Percentiles rank a stretch among this genome's conserved stretches.
Evolutionary conservation across 2,113 vertebrate genomes (phyloP).

Genomic region (Crotophaga sulcirostris): DNA sequence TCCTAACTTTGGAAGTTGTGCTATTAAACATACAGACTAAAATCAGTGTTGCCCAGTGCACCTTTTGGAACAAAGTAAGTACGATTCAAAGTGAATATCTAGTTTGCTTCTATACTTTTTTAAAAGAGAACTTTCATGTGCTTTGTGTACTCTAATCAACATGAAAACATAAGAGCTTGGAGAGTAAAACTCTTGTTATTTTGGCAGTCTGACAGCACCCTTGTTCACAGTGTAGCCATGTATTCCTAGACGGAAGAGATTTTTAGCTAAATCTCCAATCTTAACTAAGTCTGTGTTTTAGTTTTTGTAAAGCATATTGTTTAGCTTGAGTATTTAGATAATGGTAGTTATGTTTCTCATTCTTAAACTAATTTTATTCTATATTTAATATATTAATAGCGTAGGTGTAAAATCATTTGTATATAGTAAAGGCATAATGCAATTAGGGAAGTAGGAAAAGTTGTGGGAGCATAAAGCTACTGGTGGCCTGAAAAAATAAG

Average conservation of each 20-base stretch:
- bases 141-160: not conserved
- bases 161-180: not conserved
- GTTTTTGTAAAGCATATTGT: conserved; percentile 52
- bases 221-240: not conserved
- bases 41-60: not conserved
- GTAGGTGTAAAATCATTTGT: conserved; percentile 74
- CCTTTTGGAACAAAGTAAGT: conserved; percentile 20
- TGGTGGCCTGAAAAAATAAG: not conserved
- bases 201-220: not conserved
- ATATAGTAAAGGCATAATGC: conserved; percentile 70
- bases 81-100: not conserved
- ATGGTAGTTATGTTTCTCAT: conserved; percentile 66
- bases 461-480: conserved; percentile 22
- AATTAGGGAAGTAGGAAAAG: conserved; percentile 55
- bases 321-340: conserved; percentile 58
- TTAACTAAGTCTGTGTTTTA: conserved; percentile 37
- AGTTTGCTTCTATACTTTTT: not conserved
- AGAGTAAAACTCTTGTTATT: conserved; percentile 4
- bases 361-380: conserved; percentile 76
- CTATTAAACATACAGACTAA: not conserved
- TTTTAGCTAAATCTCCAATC: conserved; percentile 24
- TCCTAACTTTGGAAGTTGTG: not conserved
- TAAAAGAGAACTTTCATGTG: not conserved
- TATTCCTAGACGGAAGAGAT: conserved; percentile 3
- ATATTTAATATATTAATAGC: conserved; percentile 80